phyloP scores from a whole-genome alignment of 2,113 vertebrate species.

The Clarias batrachus region DNA sequence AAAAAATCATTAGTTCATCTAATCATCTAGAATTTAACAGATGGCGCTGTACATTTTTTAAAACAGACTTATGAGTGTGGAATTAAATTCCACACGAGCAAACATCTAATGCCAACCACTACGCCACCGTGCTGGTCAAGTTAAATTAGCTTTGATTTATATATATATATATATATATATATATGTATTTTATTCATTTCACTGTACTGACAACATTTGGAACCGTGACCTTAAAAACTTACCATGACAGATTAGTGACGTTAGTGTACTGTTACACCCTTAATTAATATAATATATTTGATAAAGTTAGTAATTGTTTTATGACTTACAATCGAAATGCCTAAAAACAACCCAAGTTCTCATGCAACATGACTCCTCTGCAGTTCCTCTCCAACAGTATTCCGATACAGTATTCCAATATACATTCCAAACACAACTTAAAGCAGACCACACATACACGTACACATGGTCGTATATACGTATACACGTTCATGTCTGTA shows the following conservation, averaged over 20 bases:
- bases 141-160: too few relatives aligned
- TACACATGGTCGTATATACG: neutral
- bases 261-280: neutral
- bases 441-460: neutral
- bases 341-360: neutral
- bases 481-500: neutral
- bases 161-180: too few relatives aligned
- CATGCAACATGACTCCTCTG: neutral
- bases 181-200: too few relatives aligned
- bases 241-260: neutral
- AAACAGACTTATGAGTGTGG: too few relatives aligned
- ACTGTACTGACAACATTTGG: too few relatives aligned
- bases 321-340: neutral
- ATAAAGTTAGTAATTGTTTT: neutral
- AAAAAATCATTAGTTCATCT: too few relatives aligned
- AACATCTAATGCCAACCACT: too few relatives aligned
- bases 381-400: neutral
- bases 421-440: neutral
- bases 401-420: neutral
- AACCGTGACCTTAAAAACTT: too few relatives aligned
- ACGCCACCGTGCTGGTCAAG: too few relatives aligned
- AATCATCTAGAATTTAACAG: too few relatives aligned
- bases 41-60: too few relatives aligned
- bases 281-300: neutral
- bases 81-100: too few relatives aligned